These are phyloP conservation scores for Phylloscopus trochilus DNA, from an alignment of 2,113 vertebrate genomes.

Conservation along the genomic window DNA sequence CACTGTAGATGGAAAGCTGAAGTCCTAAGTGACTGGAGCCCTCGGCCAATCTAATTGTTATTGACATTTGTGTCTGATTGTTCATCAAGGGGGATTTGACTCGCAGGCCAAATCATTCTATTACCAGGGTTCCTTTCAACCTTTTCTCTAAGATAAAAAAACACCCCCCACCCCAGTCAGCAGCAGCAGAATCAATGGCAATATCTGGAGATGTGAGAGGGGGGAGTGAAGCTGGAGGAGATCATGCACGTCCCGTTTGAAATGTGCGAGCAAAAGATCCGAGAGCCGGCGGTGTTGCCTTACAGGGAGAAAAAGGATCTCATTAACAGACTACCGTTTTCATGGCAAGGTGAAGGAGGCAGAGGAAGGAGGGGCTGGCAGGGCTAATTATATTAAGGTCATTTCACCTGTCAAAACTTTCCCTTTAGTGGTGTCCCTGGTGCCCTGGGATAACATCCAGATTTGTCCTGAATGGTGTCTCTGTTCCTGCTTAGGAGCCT, in stretches of 20 bases:
- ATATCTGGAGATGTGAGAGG: constrained; percentile 11
- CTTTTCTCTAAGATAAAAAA: constrained; percentile 33
- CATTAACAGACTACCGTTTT: constrained; percentile 49
- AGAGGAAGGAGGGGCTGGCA: constrained; percentile 63
- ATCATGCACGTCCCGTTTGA: neutral
- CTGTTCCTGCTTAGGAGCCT: constrained; percentile 59
- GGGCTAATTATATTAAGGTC: constrained; percentile 65
- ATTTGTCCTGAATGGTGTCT: constrained; percentile 63
- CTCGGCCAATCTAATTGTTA: constrained; percentile 82
- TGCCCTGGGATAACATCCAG: constrained; percentile 65
- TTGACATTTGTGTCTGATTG: constrained; percentile 82
- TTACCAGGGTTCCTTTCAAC: constrained; percentile 61
- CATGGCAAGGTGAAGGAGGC: constrained; percentile 54
- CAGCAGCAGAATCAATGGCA: constrained; percentile 67
- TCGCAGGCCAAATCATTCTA: constrained; percentile 72
- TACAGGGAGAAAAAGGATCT: constrained; percentile 47
- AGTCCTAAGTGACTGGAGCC: constrained; percentile 82
- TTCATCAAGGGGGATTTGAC: constrained; percentile 76
- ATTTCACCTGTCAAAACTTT: constrained; percentile 73
- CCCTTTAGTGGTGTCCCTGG: constrained; percentile 55
- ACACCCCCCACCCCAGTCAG: neutral
- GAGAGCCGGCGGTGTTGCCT: neutral
- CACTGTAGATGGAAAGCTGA: constrained; percentile 69
- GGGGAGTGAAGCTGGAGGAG: neutral
- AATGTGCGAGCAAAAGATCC: neutral